phyloP scores from a whole-genome alignment of 1,140 invertebrate species.

The Adelges cooleyi region DNA sequence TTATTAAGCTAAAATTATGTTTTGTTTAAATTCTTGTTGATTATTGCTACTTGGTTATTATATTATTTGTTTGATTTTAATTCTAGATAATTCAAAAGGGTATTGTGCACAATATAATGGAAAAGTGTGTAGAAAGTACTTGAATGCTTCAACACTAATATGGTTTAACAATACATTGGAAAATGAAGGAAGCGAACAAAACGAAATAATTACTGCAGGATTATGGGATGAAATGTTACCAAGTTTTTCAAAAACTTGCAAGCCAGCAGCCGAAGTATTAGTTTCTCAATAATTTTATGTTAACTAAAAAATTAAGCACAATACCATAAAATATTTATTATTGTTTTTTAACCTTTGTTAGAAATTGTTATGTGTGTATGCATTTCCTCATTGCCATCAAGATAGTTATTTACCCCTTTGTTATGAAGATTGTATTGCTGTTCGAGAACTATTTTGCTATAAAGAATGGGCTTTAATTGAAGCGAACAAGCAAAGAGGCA shows the following conservation, averaged over 20 bases:
- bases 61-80: background rate
- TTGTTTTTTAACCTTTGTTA: conserved; percentile 36
- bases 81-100: conserved; percentile 38
- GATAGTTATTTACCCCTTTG: conserved; percentile 61
- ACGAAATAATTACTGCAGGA: conserved; percentile 68
- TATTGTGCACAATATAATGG: conserved; percentile 82
- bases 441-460: conserved; percentile 80
- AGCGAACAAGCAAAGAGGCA: conserved; percentile 68
- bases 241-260: conserved; percentile 65
- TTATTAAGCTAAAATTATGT: no score
- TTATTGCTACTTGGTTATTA: no score
- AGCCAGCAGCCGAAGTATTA: conserved; percentile 65
- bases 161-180: conserved; percentile 66
- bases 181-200: conserved; percentile 58
- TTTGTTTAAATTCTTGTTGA: no score
- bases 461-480: conserved; percentile 84
- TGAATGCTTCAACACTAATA: conserved; percentile 56
- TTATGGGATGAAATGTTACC: conserved; percentile 77
- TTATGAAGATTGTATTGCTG: conserved; percentile 85
- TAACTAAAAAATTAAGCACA: background rate
- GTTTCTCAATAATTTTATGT: background rate
- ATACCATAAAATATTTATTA: background rate
- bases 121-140: conserved; percentile 70
- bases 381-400: conserved; percentile 74
- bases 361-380: conserved; percentile 80